Conservation (phyloP, 2,888 invertebrate genomes). For the Andrena flavipes region DNA sequence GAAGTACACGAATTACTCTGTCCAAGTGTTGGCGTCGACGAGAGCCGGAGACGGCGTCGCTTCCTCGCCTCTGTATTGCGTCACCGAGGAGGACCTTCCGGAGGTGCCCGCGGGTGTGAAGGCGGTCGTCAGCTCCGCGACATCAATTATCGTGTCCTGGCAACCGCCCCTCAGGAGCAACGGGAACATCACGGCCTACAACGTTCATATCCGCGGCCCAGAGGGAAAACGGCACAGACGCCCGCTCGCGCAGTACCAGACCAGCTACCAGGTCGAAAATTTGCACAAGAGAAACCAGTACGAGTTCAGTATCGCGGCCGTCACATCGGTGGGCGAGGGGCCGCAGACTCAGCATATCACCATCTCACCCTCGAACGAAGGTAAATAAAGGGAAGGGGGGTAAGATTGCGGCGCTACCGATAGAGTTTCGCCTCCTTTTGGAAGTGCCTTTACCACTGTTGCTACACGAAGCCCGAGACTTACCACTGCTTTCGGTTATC, state of each 20-base stretch:
- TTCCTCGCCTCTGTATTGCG: conserved; percentile 93
- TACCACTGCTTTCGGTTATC: neutral
- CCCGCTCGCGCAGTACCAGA: conserved; percentile 79
- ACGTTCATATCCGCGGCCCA: conserved; percentile 80
- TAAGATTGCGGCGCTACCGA: neutral
- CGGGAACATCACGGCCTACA: conserved; percentile 86
- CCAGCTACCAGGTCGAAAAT: conserved; percentile 82
- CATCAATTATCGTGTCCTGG: conserved; percentile 96
- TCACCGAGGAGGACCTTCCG: conserved; percentile 96
- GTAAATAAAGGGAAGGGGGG: conserved; percentile 62
- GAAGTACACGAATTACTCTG: conserved; percentile 96
- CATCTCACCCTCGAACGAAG: conserved; percentile 85
- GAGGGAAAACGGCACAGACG: conserved; percentile 82
- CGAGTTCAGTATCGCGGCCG: conserved; percentile 84
- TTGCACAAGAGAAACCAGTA: conserved; percentile 84
- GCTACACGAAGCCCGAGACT: neutral
- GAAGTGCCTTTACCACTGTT: neutral
- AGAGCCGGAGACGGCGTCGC: conserved; percentile 95
- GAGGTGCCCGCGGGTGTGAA: conserved; percentile 96
- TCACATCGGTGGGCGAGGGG: conserved; percentile 84
- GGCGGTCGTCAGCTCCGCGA: conserved; percentile 93
- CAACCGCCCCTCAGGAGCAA: conserved; percentile 93
- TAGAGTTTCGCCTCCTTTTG: neutral
- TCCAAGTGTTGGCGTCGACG: conserved; percentile 95
- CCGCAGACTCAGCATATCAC: conserved; percentile 83